These are phyloP conservation scores for Empidonax traillii DNA, from an alignment of 2,113 vertebrate genomes.

Conservation along the genomic window DNA sequence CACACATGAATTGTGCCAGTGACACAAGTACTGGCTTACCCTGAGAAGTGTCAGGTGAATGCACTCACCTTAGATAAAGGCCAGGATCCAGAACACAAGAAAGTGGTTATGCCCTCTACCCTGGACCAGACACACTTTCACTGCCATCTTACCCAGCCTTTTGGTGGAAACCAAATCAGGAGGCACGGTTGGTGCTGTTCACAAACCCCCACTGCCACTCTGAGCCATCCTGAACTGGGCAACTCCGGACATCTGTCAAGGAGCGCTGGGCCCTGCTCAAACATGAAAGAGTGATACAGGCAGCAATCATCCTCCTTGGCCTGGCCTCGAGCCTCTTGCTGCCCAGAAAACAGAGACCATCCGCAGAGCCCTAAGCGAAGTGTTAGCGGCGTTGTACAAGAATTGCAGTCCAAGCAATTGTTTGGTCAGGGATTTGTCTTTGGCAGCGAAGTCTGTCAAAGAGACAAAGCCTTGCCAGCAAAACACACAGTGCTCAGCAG, in stretches of 20 bases:
- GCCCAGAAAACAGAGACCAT: neutral
- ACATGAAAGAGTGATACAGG: neutral
- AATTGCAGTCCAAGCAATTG: neutral
- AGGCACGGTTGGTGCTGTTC: neutral
- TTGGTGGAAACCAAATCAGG: neutral
- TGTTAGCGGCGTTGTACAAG: neutral
- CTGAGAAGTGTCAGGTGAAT: neutral
- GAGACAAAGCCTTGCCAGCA: neutral
- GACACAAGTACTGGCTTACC: neutral
- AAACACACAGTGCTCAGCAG: rapidly evolving
- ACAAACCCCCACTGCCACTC: neutral
- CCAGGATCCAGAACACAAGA: neutral
- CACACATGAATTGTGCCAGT: neutral
- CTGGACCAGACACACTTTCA: neutral
- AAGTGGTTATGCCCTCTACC: neutral
- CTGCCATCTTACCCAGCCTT: neutral
- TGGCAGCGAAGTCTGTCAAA: neutral
- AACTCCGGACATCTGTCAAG: neutral
- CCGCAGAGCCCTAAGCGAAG: neutral
- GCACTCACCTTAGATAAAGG: neutral
- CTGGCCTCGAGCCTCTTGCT: neutral
- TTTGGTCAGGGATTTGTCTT: neutral
- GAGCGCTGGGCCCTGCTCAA: neutral
- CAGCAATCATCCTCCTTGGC: neutral
- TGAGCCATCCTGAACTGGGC: neutral